These are phyloP conservation scores for Gymnocypris eckloni DNA, from an alignment of 2,797 vertebrate genomes.

Conservation along the genomic window DNA sequence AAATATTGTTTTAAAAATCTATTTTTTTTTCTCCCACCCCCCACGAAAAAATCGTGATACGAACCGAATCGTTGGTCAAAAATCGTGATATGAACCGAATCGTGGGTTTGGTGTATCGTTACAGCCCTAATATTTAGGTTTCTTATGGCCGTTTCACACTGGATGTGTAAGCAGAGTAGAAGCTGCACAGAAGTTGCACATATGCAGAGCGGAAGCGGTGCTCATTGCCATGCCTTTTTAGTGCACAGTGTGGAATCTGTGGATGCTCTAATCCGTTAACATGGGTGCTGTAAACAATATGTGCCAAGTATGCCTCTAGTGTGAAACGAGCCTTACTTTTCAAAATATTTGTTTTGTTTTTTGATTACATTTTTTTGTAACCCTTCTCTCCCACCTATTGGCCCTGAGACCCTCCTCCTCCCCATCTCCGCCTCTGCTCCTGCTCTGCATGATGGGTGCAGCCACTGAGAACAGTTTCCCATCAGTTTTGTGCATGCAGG, in stretches of 20 bases:
- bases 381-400: constrained; percentile 63
- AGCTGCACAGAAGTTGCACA: neutral
- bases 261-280: neutral
- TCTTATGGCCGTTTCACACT: constrained; percentile 6
- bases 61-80: too few relatives aligned
- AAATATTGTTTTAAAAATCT: too few relatives aligned
- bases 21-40: too few relatives aligned
- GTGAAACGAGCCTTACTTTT: constrained; percentile 56
- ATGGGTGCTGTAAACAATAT: neutral
- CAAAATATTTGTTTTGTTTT: constrained; percentile 73
- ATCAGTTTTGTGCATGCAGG: constrained; percentile 99
- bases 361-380: constrained; percentile 66
- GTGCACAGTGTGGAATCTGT: neutral
- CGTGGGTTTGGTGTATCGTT: too few relatives aligned
- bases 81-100: too few relatives aligned
- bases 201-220: neutral
- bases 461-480: constrained; percentile 92
- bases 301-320: neutral
- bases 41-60: too few relatives aligned
- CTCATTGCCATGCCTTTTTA: neutral
- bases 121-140: neutral
- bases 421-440: constrained; percentile 80
- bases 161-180: neutral
- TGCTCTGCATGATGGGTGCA: constrained; percentile 88
- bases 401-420: constrained; percentile 71